Evolutionary conservation across 1,140 invertebrate genomes (phyloP).

Genomic region (Sipha flava): DNA sequence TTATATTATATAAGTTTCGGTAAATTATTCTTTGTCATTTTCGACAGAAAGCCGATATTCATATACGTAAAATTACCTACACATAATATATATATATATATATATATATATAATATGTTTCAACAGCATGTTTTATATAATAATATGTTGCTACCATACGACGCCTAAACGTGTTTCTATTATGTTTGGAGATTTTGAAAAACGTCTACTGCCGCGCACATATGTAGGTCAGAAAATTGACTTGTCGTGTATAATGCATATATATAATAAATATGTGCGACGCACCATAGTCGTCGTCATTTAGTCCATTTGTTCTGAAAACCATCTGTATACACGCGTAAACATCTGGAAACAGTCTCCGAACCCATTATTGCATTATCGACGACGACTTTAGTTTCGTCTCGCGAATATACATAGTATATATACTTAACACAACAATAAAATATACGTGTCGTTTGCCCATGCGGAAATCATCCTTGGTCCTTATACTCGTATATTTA

Average conservation of each 20-base stretch:
- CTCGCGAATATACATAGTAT: neutral
- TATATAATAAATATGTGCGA: neutral
- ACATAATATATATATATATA: too few species aligned
- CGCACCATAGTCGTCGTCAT: neutral
- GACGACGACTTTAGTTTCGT: neutral
- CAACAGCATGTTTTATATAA: too few species aligned
- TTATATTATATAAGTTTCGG: too few species aligned
- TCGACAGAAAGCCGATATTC: too few species aligned
- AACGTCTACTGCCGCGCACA: constrained; percentile 7
- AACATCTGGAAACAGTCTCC: constrained; percentile 26
- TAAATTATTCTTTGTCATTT: too few species aligned
- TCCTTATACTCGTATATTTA: too few species aligned
- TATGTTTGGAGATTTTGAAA: neutral
- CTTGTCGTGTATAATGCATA: neutral
- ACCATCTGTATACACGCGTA: neutral
- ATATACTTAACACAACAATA: neutral
- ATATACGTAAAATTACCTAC: too few species aligned
- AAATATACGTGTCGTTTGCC: neutral
- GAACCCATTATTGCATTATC: neutral
- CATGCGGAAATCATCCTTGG: neutral
- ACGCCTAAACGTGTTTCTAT: neutral
- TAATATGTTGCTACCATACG: neutral
- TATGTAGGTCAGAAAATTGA: constrained; percentile 14
- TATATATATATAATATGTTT: too few species aligned
- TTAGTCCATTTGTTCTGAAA: neutral